These are phyloP conservation scores for Ateles fusciceps DNA, from an alignment of 2,797 vertebrate genomes.

Conservation along the genomic window DNA sequence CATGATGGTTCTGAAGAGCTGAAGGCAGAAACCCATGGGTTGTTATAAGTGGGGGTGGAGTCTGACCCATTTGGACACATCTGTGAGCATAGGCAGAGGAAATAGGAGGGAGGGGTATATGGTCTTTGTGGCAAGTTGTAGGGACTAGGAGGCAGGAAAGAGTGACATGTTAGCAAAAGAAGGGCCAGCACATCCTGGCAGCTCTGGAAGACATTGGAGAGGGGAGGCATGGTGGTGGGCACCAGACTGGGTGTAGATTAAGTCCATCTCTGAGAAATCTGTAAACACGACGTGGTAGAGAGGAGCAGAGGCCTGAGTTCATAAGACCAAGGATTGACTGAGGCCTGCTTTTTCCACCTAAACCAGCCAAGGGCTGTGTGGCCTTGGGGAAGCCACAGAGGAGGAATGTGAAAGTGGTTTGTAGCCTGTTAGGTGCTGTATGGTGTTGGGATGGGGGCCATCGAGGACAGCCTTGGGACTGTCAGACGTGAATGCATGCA, in stretches of 20 bases:
- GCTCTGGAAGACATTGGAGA: not conserved
- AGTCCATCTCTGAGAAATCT: not conserved
- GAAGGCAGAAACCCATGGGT: not conserved
- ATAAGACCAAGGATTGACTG: not conserved
- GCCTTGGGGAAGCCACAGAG: not conserved
- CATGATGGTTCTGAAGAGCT: not conserved
- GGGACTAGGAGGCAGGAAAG: not conserved
- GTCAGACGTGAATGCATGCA: not conserved
- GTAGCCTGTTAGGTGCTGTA: not conserved
- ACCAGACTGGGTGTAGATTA: not conserved
- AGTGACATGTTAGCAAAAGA: not conserved
- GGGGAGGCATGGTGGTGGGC: not conserved
- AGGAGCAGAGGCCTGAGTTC: not conserved
- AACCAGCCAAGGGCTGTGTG: not conserved
- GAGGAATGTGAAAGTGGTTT: not conserved
- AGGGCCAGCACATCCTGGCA: not conserved
- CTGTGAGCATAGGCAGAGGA: not conserved
- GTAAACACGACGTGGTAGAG: not conserved
- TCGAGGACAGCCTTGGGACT: not conserved
- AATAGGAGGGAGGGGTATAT: not conserved
- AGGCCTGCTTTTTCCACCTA: not conserved
- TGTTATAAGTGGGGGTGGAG: not conserved
- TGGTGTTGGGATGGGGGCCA: accelerated
- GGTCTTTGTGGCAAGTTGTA: not conserved
- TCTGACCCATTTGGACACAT: not conserved